Percentiles rank a stretch among this genome's conserved stretches.
Conservation (phyloP, 2,888 invertebrate genomes). For the Ectemnius cavifrons region DNA sequence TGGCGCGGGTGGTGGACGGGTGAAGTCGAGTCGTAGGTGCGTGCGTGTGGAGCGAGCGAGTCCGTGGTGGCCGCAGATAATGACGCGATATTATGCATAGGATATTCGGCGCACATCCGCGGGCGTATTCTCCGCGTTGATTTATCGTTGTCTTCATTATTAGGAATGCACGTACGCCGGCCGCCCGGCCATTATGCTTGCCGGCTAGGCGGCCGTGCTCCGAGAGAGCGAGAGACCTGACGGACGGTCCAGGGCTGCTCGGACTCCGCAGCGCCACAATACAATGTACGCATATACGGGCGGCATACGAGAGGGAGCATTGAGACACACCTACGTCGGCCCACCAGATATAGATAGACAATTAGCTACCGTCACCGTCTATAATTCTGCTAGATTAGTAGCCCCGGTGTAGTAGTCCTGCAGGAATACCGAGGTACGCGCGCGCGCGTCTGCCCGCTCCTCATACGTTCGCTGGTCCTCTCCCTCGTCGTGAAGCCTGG, state of each 20-base stretch:
- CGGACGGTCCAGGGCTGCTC: conserved; percentile 69
- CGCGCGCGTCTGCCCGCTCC: conserved; percentile 39
- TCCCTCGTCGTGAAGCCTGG: conserved; percentile 36
- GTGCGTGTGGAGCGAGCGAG: conserved; percentile 37
- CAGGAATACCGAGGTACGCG: conserved; percentile 56
- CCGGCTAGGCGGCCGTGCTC: conserved; percentile 45
- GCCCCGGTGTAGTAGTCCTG: conserved; percentile 58
- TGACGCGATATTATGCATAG: conserved; percentile 78
- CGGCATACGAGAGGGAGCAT: conserved; percentile 71
- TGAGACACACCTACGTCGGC: conserved; percentile 74
- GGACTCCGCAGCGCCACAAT: conserved; percentile 65
- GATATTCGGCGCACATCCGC: conserved; percentile 77
- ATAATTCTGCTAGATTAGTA: conserved; percentile 71
- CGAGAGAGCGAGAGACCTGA: conserved; percentile 57
- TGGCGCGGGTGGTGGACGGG: conserved; percentile 38
- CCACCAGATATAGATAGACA: conserved; percentile 74
- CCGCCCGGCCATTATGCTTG: conserved; percentile 70
- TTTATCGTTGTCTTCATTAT: conserved; percentile 79
- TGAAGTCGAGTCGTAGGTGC: conserved; percentile 60
- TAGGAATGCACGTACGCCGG: conserved; percentile 77
- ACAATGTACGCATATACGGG: conserved; percentile 69
- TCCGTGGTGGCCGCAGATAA: conserved; percentile 69
- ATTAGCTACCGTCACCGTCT: conserved; percentile 76
- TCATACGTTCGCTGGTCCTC: conserved; percentile 52
- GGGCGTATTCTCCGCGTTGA: conserved; percentile 77